These are phyloP conservation scores for Tinamus guttatus DNA, from an alignment of 2,113 vertebrate species.

Conservation along the genomic window DNA sequence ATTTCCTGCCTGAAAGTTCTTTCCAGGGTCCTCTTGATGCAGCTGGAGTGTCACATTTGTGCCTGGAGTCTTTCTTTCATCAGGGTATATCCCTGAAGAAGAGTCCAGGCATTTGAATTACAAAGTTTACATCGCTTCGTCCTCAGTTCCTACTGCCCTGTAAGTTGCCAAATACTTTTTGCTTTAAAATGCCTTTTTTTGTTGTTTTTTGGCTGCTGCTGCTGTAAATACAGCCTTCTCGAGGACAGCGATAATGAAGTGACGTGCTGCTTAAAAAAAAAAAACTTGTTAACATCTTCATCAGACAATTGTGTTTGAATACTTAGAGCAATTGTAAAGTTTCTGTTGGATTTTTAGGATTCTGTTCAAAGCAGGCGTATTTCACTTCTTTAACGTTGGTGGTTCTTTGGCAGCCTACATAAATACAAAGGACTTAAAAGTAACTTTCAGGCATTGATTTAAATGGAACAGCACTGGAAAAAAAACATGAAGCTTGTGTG, in stretches of 20 bases:
- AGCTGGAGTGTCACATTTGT: neutral
- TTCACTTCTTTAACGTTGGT: conserved; percentile 34
- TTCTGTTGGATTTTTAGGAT: conserved; percentile 25
- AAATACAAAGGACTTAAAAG: conserved; percentile 60
- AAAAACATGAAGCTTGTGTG: neutral
- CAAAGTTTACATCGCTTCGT: neutral
- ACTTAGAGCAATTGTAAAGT: neutral
- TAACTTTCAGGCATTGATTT: conserved; percentile 37
- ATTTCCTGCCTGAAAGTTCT: no score
- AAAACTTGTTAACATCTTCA: conserved; percentile 5
- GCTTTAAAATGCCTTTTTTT: neutral
- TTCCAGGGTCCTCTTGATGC: neutral
- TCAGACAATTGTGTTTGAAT: conserved; percentile 23
- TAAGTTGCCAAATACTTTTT: neutral
- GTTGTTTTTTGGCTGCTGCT: no score
- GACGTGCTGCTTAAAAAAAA: neutral
- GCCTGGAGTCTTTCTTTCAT: neutral
- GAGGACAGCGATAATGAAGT: neutral
- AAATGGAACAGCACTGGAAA: neutral
- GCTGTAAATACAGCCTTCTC: neutral
- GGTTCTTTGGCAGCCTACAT: conserved; percentile 44
- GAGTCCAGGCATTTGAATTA: neutral
- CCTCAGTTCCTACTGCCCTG: neutral
- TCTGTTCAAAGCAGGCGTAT: conserved; percentile 6
- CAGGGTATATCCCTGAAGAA: neutral